phyloP scores from a whole-genome alignment of 2,113 vertebrate species.

The Megatriorchis doriae region DNA sequence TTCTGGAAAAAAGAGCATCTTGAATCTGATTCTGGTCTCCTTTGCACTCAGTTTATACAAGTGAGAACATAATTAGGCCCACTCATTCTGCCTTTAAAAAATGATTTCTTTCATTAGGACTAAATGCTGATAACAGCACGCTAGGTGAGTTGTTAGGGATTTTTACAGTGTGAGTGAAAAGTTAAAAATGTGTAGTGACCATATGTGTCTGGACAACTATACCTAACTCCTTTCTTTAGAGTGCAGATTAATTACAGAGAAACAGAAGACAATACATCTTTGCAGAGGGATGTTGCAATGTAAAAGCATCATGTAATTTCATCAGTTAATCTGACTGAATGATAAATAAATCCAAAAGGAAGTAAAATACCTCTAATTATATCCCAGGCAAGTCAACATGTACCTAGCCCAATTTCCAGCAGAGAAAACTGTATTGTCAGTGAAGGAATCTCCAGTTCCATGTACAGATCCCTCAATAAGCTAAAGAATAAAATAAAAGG shows the following conservation, averaged over 20 bases:
- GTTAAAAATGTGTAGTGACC: not conserved
- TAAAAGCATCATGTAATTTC: not conserved
- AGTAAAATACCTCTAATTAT: not conserved
- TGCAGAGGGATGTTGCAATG: not conserved
- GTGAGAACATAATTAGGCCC: not conserved
- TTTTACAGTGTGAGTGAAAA: not conserved
- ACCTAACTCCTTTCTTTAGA: not conserved
- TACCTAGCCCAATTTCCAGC: not conserved
- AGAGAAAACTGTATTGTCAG: not conserved
- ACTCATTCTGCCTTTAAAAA: not conserved
- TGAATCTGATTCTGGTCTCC: not conserved
- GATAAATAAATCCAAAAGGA: not conserved
- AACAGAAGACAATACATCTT: not conserved
- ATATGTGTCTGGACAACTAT: not conserved
- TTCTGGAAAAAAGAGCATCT: not conserved
- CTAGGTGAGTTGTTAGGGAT: not conserved
- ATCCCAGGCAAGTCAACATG: not conserved
- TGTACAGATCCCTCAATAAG: not conserved
- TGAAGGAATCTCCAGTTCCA: not conserved
- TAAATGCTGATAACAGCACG: not conserved
- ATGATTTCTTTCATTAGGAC: not conserved
- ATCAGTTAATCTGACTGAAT: not conserved
- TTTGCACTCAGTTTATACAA: not conserved
- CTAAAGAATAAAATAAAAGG: not conserved
- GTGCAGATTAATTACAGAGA: not conserved